Evolutionary conservation across 2,113 vertebrate species (phyloP), one percentile per base, ranked within the genome.

Genomic region (Bubalus kerabau): DNA sequence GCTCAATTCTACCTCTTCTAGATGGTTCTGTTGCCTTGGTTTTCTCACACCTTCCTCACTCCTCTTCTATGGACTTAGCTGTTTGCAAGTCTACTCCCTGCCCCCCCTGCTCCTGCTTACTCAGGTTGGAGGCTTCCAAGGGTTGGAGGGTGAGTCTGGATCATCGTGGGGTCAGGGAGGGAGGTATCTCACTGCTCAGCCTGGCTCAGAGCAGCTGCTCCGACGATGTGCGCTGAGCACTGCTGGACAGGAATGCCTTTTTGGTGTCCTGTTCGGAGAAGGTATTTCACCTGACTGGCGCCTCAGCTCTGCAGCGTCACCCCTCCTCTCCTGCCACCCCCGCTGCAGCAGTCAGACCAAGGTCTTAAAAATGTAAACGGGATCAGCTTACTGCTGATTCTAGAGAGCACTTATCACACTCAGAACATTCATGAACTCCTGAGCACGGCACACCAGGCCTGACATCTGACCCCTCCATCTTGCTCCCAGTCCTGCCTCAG

Each of bases 131-230:
- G 92, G 57, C 28, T 89, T 46, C 57, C n/a, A 2, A 30, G 43
- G 80, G 10, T 32, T 32, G 26, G 43, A 3, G 19, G 52, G 4
- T 28, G 36, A 62, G 81, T 54, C 52, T 40, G 52, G 59, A 13
- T 26, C 91, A 93, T 14, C 3, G 15, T 0, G 1, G 30, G 24
- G 10, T 0, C 26, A 26, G 0, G 40, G 28, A 3, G 3, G 46
- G 15, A n/a, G 36, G 17, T 21, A 26, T 23, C 14, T 40, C 24
- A 6, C 11, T 11, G 50, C 40, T 54, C 23, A 10, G 36, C 15
- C 24, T 15, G 82, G 40, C 13, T 28, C 52, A 32, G 56, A 50
- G 71, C 17, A 59, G 85, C 19, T 46, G 52, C 48, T 13, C 8
- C 8, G 36, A 52, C 12, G 24, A n/a, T 11, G 40, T 62, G 24